Evolutionary conservation across 2,797 vertebrate genomes (phyloP), one percentile per base, ranked within the genome.

Genomic region (Rhinophrynus dorsalis): DNA sequence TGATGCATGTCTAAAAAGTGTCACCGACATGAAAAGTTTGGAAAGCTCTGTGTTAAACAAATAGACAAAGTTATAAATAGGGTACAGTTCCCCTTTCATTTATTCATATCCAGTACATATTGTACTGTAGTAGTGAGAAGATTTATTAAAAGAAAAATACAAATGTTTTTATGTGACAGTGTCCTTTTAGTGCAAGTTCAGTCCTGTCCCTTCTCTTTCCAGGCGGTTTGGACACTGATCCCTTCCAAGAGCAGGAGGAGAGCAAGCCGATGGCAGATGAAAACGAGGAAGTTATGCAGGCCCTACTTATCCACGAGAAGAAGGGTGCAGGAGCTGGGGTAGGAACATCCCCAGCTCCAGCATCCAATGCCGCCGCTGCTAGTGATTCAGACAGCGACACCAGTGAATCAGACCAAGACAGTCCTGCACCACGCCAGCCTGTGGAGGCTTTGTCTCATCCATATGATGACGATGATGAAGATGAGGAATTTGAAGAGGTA

Each of bases 361-460:
- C 86, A 3, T 69, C 88, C 0, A 78, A 87, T 0, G 66, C 85
- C 70, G 92, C 81, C 0, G 88, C 84, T 1, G 92, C 90, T 33
- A 93, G 92, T 26, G 96, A 98, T 89, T 99, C 97, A 0, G 97
- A 98, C 62, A 99, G 97, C 0, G 97, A 99, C 85, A 99, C 97
- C 9, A 99, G 96, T 0, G 97, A 99, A 76, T 99, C 97, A 0
- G 97, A 97, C 0, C 96, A 98, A 1, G 95, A 98, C 5, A 83
- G 84, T 11, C 93, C 92, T 1, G 54, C 17, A 0, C 83, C 87
- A 0, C 79, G 82, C 0, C 83, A 75, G 0, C 82, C 83, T 0
- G 1, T 89, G 2, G 76, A 85, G 64, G 60, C 80, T 10, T n/a
- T 65, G 0, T 55, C 63, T 0, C 78, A 58, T 2, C 80, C 79